Evolutionary conservation across 2,888 invertebrate genomes (phyloP), one percentile per base, ranked within the genome.

Genomic region (Pterostichus niger): DNA sequence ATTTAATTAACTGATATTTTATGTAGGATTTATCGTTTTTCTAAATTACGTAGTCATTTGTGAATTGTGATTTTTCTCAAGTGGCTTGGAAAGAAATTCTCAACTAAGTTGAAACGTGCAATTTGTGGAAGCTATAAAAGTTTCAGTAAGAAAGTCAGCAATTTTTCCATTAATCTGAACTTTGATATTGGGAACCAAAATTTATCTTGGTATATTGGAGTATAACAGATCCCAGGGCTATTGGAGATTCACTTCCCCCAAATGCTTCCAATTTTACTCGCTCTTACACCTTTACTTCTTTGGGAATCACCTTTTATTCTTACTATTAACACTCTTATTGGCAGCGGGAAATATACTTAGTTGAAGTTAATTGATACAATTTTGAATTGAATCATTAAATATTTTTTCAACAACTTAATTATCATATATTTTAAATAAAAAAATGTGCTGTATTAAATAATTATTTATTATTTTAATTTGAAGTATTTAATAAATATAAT

Each of bases 121-220:
- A 59, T 59, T 59, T 59, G 59, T 31, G 59, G 59, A 59, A 59
- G 59, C 59, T 59, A 59, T 59, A 59, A 59, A 59, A 59, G 59
- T 59, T 64, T 64, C 64, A 35, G 64, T 64, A 35, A 35, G 64
- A 64, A 35, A 64, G 64, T 64, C 64, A 64, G 64, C 64, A 64
- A 64, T 64, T 64, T 64, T 64, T 64, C 64, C 64, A 35, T 64
- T 64, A 64, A 64, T 35, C 64, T 64, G 35, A 64, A 64, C 64
- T 64, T 64, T 64, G 64, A 64, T 64, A 64, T 64, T 35, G 64
- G 61, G 59, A 31, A 59, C 24, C 59, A 59, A 24, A 59, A 59
- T 59, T 59, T 59, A 59, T 59, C 59, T 59, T 59, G 59, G 17
- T 59, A 59, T 59, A 59, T 59, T 59, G 59, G 17, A 31, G 59